Evolutionary conservation across 2,113 vertebrate species (phyloP).

Genomic region (Gadus chalcogrammus): DNA sequence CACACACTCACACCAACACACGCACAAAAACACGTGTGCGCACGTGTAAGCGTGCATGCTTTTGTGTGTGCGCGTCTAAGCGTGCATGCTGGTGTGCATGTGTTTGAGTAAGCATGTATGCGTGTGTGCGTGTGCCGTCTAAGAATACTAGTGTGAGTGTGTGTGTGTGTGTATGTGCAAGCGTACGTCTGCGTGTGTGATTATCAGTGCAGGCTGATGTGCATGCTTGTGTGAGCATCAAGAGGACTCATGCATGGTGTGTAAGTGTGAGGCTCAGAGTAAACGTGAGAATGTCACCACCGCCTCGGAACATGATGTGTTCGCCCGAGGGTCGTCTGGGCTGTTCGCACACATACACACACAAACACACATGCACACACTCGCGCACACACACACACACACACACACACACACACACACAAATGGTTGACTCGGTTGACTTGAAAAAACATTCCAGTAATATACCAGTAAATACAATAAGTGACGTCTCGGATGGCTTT

Average conservation of each 20-base stretch:
- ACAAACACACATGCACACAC: no score
- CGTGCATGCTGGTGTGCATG: neutral
- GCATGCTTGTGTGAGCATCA: constrained; percentile 27
- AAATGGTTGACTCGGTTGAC: no score
- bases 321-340: neutral
- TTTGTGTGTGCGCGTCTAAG: neutral
- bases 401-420: no score
- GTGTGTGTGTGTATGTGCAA: constrained; percentile 21
- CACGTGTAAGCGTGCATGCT: neutral
- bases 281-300: neutral
- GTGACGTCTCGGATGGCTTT: no score
- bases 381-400: no score
- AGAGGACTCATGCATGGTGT: constrained; percentile 20
- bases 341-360: neutral
- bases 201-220: neutral
- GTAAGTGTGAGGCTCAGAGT: constrained; percentile 28
- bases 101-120: neutral
- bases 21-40: neutral
- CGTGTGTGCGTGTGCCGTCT: neutral
- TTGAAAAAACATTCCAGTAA: no score
- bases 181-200: constrained; percentile 7
- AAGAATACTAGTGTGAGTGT: constrained; percentile 11
- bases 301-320: neutral
- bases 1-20: neutral
- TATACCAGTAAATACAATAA: no score